Conservation (phyloP, 2,888 invertebrate genomes). For the Leptinotarsa rubiginosa region DNA sequence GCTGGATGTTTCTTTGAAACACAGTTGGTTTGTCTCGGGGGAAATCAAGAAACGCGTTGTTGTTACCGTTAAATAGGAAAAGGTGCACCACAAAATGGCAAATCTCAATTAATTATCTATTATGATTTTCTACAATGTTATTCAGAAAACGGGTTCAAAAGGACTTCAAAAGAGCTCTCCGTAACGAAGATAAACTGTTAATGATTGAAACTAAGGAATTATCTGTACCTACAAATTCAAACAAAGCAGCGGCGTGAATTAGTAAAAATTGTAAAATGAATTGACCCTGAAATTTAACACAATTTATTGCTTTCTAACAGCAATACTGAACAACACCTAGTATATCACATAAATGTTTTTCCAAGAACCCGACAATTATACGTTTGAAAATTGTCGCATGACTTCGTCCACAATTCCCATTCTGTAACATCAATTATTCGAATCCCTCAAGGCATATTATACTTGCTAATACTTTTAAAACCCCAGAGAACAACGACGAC, state of each 20-base stretch:
- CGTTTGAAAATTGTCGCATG: neutral
- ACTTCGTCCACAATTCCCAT: neutral
- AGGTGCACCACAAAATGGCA: constrained; percentile 45
- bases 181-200: neutral
- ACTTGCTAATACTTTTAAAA: constrained; percentile 41
- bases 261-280: no score
- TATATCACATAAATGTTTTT: no score
- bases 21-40: constrained; percentile 43
- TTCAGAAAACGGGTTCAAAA: neutral
- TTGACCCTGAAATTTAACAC: no score
- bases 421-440: neutral
- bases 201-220: neutral
- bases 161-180: neutral
- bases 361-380: no score
- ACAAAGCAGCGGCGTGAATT: no score
- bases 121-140: neutral
- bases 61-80: constrained; percentile 45
- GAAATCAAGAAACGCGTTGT: constrained; percentile 50
- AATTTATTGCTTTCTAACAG: no score
- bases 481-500: constrained; percentile 33
- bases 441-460: constrained; percentile 29
- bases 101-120: constrained; percentile 50
- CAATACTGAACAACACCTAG: no score
- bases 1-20: constrained; percentile 42
- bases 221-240: neutral